Evolutionary conservation across 1,140 invertebrate genomes (phyloP), one percentile per base, ranked within the genome.

Genomic region (Bathynomus jamesi): DNA sequence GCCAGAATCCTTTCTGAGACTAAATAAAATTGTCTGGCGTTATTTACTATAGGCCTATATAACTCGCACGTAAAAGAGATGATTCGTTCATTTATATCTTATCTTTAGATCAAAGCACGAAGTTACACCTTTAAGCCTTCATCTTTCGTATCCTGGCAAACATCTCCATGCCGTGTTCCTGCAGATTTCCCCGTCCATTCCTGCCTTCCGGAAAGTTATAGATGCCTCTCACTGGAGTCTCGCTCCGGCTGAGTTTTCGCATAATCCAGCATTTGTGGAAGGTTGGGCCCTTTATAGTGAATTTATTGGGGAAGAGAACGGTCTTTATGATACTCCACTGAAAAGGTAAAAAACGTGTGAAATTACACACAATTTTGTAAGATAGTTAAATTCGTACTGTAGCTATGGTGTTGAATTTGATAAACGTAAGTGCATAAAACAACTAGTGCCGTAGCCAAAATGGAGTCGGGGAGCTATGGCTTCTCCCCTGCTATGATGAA

Each of bases 201-300:
- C 82, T 31, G 64, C 71, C 10, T 83, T 83, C 75, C 72, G 81
- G 10, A 72, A 76, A 29, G 76, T 79, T 63, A 69, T 79, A 13
- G 82, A 81, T 60, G 77, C 78, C 28, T 76, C 78, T 28, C 75
- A 79, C 5, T 80, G 79, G 40, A 78, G 76, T 28, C 77, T 80
- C 29, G 76, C 78, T 25, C 83, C 83, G 11, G 80, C 82, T 53
- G 78, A 81, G 69, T 83, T 83, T 69, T 82, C 83, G 10, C 80
- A 80, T 29, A 79, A 83, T 70, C 81, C 82, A 2, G 81, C 81
- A 5, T 83, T 82, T 66, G 67, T 73, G 7, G 83, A 84, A 80
- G 83, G 83, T 17, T 84, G 83, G 83, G 83, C 75, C 0, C 71
- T 84, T 21, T 84, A 84, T 71, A 75, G 81, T 11, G 83, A 84